Conservation (phyloP, 2,888 invertebrate species). For the Hololepta plana region DNA sequence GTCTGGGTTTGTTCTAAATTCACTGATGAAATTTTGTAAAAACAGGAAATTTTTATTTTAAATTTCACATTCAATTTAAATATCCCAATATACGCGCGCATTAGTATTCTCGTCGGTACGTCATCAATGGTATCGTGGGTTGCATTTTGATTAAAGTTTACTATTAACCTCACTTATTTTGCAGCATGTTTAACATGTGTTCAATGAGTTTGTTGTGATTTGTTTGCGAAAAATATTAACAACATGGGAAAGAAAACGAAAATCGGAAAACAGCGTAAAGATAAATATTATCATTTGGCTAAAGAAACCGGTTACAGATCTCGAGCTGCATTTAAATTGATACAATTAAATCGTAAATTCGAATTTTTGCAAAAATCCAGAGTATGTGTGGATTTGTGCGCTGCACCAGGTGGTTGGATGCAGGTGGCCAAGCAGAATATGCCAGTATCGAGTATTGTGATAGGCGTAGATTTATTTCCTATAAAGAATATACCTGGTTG, state of each 20-base stretch:
- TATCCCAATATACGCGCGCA: no score
- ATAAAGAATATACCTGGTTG: constrained; percentile 84
- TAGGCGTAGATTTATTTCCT: constrained; percentile 92
- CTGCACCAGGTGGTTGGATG: constrained; percentile 99
- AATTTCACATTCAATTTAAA: no score
- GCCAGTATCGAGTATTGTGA: constrained; percentile 87
- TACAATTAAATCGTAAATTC: constrained; percentile 93
- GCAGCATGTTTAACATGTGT: no score
- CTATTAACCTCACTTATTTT: no score
- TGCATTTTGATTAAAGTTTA: no score
- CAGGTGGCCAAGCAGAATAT: constrained; percentile 96
- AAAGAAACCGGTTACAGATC: constrained; percentile 97
- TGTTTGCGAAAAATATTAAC: no score
- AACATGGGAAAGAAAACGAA: constrained; percentile 90
- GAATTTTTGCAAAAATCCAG: constrained; percentile 89
- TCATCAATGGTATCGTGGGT: no score
- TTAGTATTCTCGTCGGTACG: no score
- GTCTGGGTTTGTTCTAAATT: no score
- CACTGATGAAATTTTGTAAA: no score
- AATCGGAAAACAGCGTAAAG: constrained; percentile 94
- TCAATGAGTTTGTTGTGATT: not conserved
- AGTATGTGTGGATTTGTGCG: constrained; percentile 96
- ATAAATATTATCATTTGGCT: constrained; percentile 96
- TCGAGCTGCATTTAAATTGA: constrained; percentile 97
- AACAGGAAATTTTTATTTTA: no score